A percentile compares a stretch with the other conserved stretches of the same genome.
These are phyloP conservation scores for Listronotus bonariensis DNA, from an alignment of 1,140 invertebrate species.

Conservation along the genomic window DNA sequence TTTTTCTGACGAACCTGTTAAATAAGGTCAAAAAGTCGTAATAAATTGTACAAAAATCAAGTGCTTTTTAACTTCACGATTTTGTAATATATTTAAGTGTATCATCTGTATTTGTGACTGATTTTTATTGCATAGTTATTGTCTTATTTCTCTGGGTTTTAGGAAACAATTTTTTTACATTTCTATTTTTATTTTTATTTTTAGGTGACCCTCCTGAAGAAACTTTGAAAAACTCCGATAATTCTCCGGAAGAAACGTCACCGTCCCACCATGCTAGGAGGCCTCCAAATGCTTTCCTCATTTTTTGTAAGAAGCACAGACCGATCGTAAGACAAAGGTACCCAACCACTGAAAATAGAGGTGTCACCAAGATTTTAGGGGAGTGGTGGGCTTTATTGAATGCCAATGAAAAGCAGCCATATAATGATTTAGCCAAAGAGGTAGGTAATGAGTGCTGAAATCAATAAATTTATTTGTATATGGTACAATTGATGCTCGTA, in stretches of 20 bases:
- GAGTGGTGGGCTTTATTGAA: constrained; percentile 92
- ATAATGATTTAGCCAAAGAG: constrained; percentile 87
- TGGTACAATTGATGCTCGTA: no score
- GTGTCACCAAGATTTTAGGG: constrained; percentile 90
- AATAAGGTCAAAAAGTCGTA: no score
- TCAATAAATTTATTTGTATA: neutral
- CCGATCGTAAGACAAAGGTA: constrained; percentile 83
- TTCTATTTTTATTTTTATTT: neutral
- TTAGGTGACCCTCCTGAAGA: constrained; percentile 7
- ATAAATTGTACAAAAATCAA: no score
- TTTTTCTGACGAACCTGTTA: no score
- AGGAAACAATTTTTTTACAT: no score
- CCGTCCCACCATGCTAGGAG: constrained; percentile 80
- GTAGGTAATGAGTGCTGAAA: constrained; percentile 54
- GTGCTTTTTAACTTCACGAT: no score
- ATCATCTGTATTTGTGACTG: no score
- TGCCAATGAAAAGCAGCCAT: constrained; percentile 80
- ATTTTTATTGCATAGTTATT: no score
- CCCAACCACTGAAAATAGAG: constrained; percentile 86
- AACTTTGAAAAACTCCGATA: constrained; percentile 2
- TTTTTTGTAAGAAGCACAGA: constrained; percentile 91
- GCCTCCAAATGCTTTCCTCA: constrained; percentile 94
- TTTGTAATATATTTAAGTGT: no score
- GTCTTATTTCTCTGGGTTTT: no score
- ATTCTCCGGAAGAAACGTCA: constrained; percentile 47